These are phyloP conservation scores for Anniella stebbinsi DNA, from an alignment of 2,797 vertebrate genomes.

Conservation along the genomic window DNA sequence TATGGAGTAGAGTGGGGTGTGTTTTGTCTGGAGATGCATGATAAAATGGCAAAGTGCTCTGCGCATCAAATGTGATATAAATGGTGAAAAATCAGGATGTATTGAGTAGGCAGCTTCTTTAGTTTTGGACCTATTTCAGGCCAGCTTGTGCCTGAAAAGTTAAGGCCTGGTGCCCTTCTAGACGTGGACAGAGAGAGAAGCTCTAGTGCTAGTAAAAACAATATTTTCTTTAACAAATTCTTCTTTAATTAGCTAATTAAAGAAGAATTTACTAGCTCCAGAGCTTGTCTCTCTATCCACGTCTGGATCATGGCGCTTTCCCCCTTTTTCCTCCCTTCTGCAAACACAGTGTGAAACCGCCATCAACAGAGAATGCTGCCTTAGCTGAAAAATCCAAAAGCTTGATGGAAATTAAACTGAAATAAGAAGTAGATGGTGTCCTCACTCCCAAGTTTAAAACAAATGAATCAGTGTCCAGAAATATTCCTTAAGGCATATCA, in stretches of 20 bases:
- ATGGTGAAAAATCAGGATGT: background rate
- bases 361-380: background rate
- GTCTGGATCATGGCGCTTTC: no score
- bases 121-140: background rate
- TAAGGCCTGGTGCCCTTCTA: constrained; percentile 27
- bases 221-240: no score
- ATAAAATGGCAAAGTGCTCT: constrained; percentile 18
- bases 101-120: constrained; percentile 11
- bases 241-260: no score
- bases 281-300: no score
- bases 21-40: background rate
- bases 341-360: background rate
- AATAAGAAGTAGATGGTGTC: background rate
- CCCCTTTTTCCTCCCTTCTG: no score
- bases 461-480: background rate
- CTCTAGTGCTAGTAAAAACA: no score
- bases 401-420: background rate
- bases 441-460: background rate
- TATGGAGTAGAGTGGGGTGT: background rate
- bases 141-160: constrained; percentile 23
- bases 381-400: constrained; percentile 6
- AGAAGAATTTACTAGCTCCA: no score
- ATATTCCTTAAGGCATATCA: background rate
- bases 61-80: background rate
- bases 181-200: no score